Evolutionary conservation across 1,140 invertebrate genomes (phyloP).

Genomic region (Pissodes strobi): DNA sequence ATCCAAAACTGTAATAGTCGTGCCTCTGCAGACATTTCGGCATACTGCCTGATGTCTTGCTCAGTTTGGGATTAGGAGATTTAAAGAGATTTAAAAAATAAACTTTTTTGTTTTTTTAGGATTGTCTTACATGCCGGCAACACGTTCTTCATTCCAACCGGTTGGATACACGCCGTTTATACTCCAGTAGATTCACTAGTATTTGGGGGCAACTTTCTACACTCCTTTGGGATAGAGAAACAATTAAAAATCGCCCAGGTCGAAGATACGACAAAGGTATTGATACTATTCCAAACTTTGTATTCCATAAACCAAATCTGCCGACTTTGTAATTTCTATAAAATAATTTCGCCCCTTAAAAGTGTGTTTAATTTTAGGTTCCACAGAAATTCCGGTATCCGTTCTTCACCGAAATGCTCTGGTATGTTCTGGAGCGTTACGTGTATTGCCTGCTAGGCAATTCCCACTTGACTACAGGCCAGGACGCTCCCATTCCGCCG

Average conservation of each 20-base stretch:
- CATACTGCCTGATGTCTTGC: no score
- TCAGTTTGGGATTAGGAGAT: no score
- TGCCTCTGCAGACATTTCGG: no score
- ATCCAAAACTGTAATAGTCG: no score
- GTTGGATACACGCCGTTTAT: constrained; percentile 98
- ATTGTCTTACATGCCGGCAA: constrained; percentile 78
- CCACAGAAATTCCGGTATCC: constrained; percentile 97
- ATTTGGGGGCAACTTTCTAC: constrained; percentile 97
- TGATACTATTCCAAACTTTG: background rate
- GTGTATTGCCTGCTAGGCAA: constrained; percentile 85
- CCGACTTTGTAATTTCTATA: background rate
- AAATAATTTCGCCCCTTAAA: background rate
- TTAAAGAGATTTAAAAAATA: no score
- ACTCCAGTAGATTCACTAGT: constrained; percentile 95
- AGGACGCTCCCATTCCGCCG: constrained; percentile 55
- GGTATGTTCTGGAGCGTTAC: constrained; percentile 96
- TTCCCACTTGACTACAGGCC: constrained; percentile 72
- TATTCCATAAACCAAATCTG: background rate
- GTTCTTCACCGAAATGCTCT: constrained; percentile 96
- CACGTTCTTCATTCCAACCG: constrained; percentile 96
- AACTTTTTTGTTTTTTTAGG: constrained; percentile 56
- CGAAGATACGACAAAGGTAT: constrained; percentile 89
- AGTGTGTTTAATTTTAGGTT: constrained; percentile 67
- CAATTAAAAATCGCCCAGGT: constrained; percentile 88
- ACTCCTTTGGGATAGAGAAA: constrained; percentile 88